A percentile compares a stretch with the other conserved stretches of the same genome.
Conservation (phyloP, 2,797 vertebrate genomes). For the Silurus aristotelis region DNA sequence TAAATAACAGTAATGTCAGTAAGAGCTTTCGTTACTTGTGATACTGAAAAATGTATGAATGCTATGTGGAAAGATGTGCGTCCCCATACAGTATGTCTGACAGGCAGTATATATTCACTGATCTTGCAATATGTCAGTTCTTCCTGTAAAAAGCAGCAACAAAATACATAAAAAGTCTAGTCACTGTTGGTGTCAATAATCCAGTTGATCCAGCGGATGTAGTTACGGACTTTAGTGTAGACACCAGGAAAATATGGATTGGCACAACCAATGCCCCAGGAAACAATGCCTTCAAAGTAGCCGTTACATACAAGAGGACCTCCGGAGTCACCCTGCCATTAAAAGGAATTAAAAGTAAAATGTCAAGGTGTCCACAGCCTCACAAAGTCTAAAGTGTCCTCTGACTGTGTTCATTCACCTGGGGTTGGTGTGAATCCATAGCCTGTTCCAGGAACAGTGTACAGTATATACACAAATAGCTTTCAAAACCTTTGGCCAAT, state of each 20-base stretch:
- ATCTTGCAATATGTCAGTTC: not conserved
- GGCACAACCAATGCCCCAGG: slow-evolving; percentile 79
- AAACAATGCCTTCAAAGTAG: slow-evolving; percentile 76
- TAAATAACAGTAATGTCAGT: not conserved
- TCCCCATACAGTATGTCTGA: not conserved
- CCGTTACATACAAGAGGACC: slow-evolving; percentile 76
- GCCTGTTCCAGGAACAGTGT: not conserved
- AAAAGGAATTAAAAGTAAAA: slow-evolving; percentile 3
- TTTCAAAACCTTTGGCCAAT: not conserved
- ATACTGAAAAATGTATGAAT: not conserved
- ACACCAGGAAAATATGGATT: slow-evolving; percentile 74
- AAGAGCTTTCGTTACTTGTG: not conserved
- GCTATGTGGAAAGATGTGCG: not conserved
- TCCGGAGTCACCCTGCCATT: slow-evolving; percentile 78
- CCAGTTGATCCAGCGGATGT: slow-evolving; percentile 71
- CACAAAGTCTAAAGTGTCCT: not conserved
- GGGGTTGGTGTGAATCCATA: not conserved
- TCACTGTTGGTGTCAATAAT: slow-evolving; percentile 50
- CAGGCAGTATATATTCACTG: not conserved
- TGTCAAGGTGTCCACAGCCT: not conserved
- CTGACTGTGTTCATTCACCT: not conserved
- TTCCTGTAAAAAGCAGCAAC: not conserved
- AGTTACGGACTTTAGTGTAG: slow-evolving; percentile 77
- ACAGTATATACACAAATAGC: not conserved
- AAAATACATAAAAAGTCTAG: slow-evolving; percentile 27